A percentile compares a stretch with the other conserved stretches of the same genome.
phyloP scores from a whole-genome alignment of 2,888 invertebrate genomes.

The Thereva nobilitata region DNA sequence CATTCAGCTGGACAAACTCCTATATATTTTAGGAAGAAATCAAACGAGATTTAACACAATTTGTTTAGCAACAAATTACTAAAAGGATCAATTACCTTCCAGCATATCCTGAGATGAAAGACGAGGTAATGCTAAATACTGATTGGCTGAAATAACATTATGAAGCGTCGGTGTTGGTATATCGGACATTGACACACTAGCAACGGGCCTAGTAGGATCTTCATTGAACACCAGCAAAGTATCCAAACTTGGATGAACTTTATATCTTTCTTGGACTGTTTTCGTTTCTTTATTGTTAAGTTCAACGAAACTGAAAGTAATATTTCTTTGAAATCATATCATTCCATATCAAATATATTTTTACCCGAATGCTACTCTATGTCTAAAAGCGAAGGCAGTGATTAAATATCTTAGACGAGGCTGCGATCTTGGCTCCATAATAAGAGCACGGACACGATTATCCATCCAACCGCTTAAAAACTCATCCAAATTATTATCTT shows the following conservation, averaged over 20 bases:
- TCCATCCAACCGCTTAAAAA: slow-evolving; percentile 90
- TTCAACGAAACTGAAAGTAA: slow-evolving; percentile 67
- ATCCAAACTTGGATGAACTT: slow-evolving; percentile 74
- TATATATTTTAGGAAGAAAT: slow-evolving; percentile 30
- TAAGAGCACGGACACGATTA: slow-evolving; percentile 86
- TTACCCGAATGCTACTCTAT: slow-evolving; percentile 86
- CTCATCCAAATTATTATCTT: slow-evolving; percentile 71
- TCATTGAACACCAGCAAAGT: slow-evolving; percentile 90
- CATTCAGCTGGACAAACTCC: slow-evolving; percentile 85
- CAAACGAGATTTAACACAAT: neutral
- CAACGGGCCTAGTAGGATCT: slow-evolving; percentile 76
- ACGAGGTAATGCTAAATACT: slow-evolving; percentile 83
- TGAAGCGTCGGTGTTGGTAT: slow-evolving; percentile 86
- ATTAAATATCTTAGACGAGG: slow-evolving; percentile 85
- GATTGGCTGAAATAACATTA: slow-evolving; percentile 86
- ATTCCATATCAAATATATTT: no score
- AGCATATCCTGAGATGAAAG: slow-evolving; percentile 84
- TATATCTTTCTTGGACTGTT: slow-evolving; percentile 69
- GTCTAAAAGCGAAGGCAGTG: slow-evolving; percentile 83
- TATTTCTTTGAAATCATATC: no score
- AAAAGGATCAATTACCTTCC: slow-evolving; percentile 48
- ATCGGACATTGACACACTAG: slow-evolving; percentile 86
- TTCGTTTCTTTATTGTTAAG: slow-evolving; percentile 66
- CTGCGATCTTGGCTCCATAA: slow-evolving; percentile 78
- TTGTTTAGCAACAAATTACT: neutral